Evolutionary conservation across 2,888 invertebrate species (phyloP).

Genomic region (Meliscaeva auricollis): DNA sequence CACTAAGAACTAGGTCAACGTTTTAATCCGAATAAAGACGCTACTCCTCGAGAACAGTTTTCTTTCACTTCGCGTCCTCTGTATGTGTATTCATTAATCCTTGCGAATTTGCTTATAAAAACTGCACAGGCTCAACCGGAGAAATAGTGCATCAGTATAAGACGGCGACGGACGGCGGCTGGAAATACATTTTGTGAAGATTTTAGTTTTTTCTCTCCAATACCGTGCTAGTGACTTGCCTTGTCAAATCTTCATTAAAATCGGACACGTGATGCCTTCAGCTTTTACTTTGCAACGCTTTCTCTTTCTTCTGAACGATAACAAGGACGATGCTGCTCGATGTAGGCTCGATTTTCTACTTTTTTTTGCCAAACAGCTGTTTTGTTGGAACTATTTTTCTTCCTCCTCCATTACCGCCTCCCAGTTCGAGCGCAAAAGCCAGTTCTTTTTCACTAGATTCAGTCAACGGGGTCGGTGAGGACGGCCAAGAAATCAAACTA

Average conservation of each 20-base stretch:
- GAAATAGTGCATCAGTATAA: neutral
- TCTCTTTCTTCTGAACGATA: constrained; percentile 44
- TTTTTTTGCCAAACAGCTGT: constrained; percentile 49
- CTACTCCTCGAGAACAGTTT: constrained; percentile 52
- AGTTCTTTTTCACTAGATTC: constrained; percentile 48
- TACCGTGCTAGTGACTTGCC: constrained; percentile 54
- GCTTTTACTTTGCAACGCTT: constrained; percentile 48
- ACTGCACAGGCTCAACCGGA: constrained; percentile 42
- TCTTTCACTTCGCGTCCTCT: constrained; percentile 45
- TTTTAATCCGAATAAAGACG: constrained; percentile 71
- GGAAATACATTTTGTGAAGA: constrained; percentile 26
- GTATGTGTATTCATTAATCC: constrained; percentile 51
- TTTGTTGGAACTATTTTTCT: constrained; percentile 25
- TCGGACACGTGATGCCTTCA: constrained; percentile 61
- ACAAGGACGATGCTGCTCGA: constrained; percentile 46
- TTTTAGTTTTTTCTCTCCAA: constrained; percentile 26
- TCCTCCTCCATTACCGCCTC: constrained; percentile 11
- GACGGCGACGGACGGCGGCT: neutral
- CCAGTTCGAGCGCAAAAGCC: constrained; percentile 31
- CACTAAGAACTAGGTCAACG: constrained; percentile 70
- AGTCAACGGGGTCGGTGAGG: constrained; percentile 41
- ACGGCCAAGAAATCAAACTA: constrained; percentile 53
- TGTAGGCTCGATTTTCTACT: constrained; percentile 32
- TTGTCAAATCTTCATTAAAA: constrained; percentile 59
- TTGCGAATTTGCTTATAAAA: constrained; percentile 42